Conservation (phyloP, 1,140 invertebrate genomes). For the Trichonephila clavata region DNA sequence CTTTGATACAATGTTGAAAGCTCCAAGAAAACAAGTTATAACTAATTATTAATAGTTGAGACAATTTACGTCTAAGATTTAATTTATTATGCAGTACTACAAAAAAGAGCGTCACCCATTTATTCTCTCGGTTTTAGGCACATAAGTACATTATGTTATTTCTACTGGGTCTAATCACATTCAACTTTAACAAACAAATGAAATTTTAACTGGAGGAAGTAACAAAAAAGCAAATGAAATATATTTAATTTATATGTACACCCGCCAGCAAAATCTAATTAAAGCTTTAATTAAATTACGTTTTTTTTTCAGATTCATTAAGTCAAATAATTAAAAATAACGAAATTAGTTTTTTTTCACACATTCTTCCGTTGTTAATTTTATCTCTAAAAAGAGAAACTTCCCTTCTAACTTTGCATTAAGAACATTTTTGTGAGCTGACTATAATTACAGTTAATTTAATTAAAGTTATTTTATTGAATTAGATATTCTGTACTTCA, state of each 20-base stretch:
- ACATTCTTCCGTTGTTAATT: not conserved
- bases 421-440: not conserved
- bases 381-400: not conserved
- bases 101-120: too few species aligned
- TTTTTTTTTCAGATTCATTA: not conserved
- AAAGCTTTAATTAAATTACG: constrained; percentile 35
- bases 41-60: too few species aligned
- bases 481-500: not conserved
- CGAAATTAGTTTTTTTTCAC: not conserved
- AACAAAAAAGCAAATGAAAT: not conserved
- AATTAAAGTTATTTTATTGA: constrained; percentile 35
- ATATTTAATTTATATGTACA: constrained; percentile 19
- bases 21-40: too few species aligned
- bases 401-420: not conserved
- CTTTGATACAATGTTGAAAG: too few species aligned
- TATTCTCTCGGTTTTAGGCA: too few species aligned
- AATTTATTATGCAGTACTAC: too few species aligned
- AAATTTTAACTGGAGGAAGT: not conserved
- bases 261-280: constrained; percentile 15
- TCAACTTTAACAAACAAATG: not conserved
- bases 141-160: too few species aligned
- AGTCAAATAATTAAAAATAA: constrained; percentile 27
- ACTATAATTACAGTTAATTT: constrained; percentile 23
- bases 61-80: too few species aligned
- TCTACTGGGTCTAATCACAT: not conserved